A percentile compares a stretch with the other conserved stretches of the same genome.
Evolutionary conservation across 2,113 vertebrate species (phyloP).

Genomic region (Bufo gargarizans): DNA sequence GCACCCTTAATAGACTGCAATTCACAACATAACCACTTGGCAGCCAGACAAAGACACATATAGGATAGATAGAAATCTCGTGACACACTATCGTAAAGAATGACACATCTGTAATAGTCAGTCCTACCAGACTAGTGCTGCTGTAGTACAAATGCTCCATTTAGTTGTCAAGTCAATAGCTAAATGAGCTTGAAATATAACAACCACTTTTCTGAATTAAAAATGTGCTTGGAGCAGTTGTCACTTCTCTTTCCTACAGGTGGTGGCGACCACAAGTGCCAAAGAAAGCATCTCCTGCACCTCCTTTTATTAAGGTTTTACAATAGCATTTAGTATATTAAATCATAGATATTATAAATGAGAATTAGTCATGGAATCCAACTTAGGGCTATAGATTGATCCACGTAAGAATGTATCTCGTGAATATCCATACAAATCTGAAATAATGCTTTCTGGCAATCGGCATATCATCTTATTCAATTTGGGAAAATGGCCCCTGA

Average conservation of each 20-base stretch:
- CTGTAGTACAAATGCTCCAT: too few species aligned
- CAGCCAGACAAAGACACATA: too few species aligned
- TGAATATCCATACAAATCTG: background rate
- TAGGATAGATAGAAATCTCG: too few species aligned
- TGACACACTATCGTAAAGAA: too few species aligned
- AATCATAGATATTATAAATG: background rate
- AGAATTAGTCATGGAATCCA: background rate
- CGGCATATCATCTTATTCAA: slow-evolving; percentile 19
- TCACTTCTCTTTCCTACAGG: background rate
- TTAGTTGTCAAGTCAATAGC: too few species aligned
- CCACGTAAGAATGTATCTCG: background rate
- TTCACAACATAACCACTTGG: too few species aligned
- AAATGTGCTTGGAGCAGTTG: too few species aligned
- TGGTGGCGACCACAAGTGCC: background rate
- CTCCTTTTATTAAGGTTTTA: background rate
- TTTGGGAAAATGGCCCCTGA: background rate
- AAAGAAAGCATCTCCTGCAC: background rate
- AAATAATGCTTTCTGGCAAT: background rate
- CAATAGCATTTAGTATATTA: background rate
- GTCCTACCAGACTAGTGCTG: too few species aligned
- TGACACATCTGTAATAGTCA: too few species aligned
- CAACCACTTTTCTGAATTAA: too few species aligned
- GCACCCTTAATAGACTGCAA: too few species aligned
- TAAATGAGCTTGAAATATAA: too few species aligned
- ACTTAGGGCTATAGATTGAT: background rate